phyloP scores from a whole-genome alignment of 1,140 invertebrate species.

The Acromyrmex charruanus region DNA sequence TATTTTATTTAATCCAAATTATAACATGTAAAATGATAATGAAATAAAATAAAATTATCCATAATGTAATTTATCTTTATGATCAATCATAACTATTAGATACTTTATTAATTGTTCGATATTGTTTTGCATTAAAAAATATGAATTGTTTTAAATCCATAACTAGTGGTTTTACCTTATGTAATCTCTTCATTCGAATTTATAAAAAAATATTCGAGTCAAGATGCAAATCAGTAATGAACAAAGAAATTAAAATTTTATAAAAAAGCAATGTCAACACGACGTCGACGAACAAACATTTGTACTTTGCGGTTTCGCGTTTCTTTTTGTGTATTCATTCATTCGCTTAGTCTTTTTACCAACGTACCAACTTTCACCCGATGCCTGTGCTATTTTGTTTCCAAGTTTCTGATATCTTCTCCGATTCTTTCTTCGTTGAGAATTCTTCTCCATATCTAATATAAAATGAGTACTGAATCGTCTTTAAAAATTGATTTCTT shows the following conservation, averaged over 20 bases:
- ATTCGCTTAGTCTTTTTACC: conserved; percentile 56
- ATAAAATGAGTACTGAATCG: not conserved
- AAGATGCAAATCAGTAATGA: not conserved
- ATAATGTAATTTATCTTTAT: too few species aligned
- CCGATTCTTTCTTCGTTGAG: conserved; percentile 5
- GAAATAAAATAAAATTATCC: too few species aligned
- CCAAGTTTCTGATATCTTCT: conserved; percentile 57
- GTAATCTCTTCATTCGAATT: not conserved
- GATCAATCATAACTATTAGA: too few species aligned
- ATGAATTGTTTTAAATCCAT: too few species aligned
- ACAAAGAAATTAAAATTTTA: not conserved
- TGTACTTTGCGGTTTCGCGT: conserved; percentile 54
- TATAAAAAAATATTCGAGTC: not conserved
- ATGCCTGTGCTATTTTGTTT: conserved; percentile 28
- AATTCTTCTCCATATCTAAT: not conserved
- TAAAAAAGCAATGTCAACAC: conserved; percentile 30
- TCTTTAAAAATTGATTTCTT: not conserved
- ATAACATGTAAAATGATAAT: too few species aligned
- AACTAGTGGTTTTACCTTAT: too few species aligned
- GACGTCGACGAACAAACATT: conserved; percentile 39
- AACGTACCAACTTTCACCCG: conserved; percentile 48
- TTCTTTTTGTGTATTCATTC: conserved; percentile 33
- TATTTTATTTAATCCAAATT: too few species aligned
- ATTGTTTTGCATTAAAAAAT: too few species aligned
- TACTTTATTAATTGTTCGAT: too few species aligned